Percentiles rank a stretch among this genome's conserved stretches.
phyloP scores from a whole-genome alignment of 2,888 invertebrate species.

The Boloria selene region DNA sequence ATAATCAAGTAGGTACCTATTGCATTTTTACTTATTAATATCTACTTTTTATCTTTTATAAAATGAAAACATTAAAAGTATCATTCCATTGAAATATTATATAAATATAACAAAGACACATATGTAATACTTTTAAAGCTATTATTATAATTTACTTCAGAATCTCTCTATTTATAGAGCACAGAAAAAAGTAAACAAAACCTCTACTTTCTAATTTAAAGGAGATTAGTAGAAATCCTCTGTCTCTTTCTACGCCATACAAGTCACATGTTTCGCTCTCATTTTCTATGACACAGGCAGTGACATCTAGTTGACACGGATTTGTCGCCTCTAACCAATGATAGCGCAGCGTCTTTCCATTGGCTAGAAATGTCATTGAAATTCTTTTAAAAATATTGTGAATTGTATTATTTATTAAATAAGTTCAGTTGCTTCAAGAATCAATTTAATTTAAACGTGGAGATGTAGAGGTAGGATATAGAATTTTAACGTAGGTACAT shows the following conservation, averaged over 20 bases:
- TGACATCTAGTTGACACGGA: constrained; percentile 61
- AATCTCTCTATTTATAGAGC: not conserved
- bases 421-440: no score
- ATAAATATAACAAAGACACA: no score
- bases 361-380: constrained; percentile 58
- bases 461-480: not conserved
- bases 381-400: constrained; percentile 10
- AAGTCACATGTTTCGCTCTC: not conserved
- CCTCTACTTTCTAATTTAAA: constrained; percentile 14
- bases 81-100: no score
- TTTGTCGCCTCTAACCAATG: constrained; percentile 54
- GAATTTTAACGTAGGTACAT: no score
- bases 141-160: not conserved
- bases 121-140: no score
- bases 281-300: constrained; percentile 49
- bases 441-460: not conserved
- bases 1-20: no score
- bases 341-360: constrained; percentile 51
- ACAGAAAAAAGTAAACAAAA: not conserved
- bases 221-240: constrained; percentile 6
- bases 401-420: not conserved
- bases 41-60: not conserved
- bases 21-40: not conserved
- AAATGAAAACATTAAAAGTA: no score
- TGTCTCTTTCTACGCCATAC: not conserved